A percentile compares a stretch with the other conserved stretches of the same genome.
phyloP scores from a whole-genome alignment of 2,113 vertebrate species.

The Alces alces region DNA sequence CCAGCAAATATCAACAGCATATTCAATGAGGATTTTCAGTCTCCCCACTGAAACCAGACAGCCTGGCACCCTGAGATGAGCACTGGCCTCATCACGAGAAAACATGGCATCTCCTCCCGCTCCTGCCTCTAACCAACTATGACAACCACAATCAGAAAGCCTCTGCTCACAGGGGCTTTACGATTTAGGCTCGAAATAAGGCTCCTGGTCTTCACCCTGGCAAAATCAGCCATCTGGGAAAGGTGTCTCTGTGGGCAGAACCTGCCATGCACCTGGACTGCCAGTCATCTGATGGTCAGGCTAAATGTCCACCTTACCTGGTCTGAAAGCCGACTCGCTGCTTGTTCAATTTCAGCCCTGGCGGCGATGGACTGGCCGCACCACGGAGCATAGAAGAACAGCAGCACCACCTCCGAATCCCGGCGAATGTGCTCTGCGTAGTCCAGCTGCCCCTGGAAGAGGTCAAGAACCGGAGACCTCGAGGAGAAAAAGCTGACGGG shows the following conservation, averaged over 20 bases:
- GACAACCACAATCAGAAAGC: not conserved
- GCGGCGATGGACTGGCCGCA: constrained; percentile 94
- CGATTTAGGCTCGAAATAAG: not conserved
- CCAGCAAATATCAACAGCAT: not conserved
- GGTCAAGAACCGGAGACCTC: constrained; percentile 89
- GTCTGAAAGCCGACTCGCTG: constrained; percentile 88
- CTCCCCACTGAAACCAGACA: not conserved
- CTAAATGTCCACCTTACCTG: constrained; percentile 83
- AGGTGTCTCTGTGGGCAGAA: not conserved
- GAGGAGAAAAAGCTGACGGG: constrained; percentile 91
- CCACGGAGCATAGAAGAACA: constrained; percentile 97
- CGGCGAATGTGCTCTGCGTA: constrained; percentile 87
- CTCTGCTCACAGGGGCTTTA: not conserved
- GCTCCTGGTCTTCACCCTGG: not conserved
- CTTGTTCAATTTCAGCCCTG: constrained; percentile 88
- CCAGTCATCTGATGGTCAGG: not conserved
- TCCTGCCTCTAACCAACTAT: not conserved
- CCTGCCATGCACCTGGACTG: not conserved
- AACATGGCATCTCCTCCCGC: not conserved
- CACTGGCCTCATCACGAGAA: not conserved
- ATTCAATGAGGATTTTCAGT: not conserved
- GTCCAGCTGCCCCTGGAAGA: constrained; percentile 94
- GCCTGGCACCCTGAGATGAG: not conserved
- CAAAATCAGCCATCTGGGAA: not conserved
- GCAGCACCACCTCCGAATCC: constrained; percentile 87